phyloP scores from a whole-genome alignment of 2,113 vertebrate genomes.

The Tyto alba region DNA sequence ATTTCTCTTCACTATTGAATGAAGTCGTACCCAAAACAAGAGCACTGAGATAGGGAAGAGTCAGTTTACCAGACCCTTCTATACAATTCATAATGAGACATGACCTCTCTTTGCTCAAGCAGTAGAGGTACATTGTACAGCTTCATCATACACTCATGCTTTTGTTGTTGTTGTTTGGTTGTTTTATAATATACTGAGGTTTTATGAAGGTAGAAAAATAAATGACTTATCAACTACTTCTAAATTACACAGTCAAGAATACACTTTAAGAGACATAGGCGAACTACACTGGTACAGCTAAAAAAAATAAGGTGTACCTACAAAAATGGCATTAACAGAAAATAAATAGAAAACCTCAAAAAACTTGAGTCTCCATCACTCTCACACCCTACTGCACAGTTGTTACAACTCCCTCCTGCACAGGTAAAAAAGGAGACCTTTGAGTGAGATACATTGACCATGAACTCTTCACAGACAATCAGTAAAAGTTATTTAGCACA shows the following conservation, averaged over 20 bases:
- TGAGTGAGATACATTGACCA: neutral
- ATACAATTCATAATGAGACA: neutral
- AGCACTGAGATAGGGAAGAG: neutral
- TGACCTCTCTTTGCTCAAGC: neutral
- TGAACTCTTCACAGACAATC: slow-evolving; percentile 32
- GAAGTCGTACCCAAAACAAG: neutral
- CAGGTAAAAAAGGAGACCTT: slow-evolving; percentile 7
- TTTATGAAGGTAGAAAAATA: neutral
- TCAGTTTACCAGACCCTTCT: neutral
- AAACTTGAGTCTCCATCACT: neutral
- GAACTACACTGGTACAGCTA: neutral
- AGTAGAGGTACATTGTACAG: neutral
- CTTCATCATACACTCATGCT: neutral
- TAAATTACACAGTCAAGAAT: neutral
- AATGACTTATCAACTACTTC: neutral
- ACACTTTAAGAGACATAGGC: neutral
- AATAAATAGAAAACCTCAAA: neutral
- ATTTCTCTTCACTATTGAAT: neutral
- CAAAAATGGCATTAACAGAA: neutral
- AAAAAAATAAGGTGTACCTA: neutral
- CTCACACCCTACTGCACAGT: neutral
- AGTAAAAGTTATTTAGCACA: slow-evolving; percentile 63
- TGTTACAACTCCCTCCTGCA: neutral
- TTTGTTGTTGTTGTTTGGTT: neutral
- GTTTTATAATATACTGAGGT: neutral